Conservation (phyloP, 2,797 vertebrate genomes). For the Muscicapa comitata region DNA sequence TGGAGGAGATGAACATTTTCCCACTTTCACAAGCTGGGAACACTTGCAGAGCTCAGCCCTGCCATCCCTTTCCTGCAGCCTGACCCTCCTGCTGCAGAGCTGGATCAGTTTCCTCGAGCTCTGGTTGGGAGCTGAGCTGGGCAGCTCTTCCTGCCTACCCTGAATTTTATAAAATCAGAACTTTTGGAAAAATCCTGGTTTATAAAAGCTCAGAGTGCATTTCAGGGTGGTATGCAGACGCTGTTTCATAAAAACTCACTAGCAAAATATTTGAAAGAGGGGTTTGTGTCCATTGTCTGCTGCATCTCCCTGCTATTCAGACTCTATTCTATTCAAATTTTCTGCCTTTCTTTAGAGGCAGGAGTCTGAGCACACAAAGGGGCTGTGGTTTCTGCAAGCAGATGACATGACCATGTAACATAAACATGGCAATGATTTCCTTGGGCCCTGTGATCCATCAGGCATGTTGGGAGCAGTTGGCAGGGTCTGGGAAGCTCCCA, state of each 20-base stretch:
- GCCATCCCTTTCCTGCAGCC: background rate
- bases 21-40: background rate
- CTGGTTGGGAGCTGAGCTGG: background rate
- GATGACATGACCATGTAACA: background rate
- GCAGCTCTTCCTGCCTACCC: background rate
- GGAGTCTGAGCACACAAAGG: background rate
- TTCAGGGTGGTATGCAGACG: background rate
- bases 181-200: background rate
- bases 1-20: background rate
- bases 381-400: conserved; percentile 5
- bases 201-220: background rate
- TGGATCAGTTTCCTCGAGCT: accelerated
- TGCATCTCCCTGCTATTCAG: background rate
- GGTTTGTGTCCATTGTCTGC: background rate
- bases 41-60: background rate
- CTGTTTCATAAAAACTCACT: background rate
- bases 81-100: background rate
- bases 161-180: background rate
- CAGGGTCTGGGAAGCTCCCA: conserved; percentile 18
- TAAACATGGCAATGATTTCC: conserved; percentile 29
- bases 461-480: conserved; percentile 36
- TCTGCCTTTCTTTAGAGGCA: background rate
- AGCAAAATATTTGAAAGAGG: background rate
- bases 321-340: background rate
- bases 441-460: conserved; percentile 5